These are phyloP conservation scores for Kryptopterus vitreolus DNA, from an alignment of 2,797 vertebrate genomes.

Conservation along the genomic window DNA sequence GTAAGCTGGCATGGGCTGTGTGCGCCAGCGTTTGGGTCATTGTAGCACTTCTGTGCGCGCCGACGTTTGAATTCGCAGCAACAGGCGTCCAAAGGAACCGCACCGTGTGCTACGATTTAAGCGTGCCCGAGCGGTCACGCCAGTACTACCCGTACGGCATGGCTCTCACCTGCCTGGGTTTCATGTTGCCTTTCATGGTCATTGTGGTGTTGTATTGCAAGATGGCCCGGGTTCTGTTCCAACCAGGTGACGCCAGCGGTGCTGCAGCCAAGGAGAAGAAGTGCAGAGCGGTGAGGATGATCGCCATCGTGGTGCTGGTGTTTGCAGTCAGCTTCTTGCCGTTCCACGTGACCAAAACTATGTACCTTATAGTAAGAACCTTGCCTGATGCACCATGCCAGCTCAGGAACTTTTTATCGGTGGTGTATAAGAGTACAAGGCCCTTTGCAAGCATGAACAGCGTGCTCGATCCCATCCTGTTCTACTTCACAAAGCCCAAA, in stretches of 20 bases:
- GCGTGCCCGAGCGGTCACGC: constrained; percentile 71
- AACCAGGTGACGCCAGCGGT: constrained; percentile 57
- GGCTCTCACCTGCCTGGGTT: constrained; percentile 85
- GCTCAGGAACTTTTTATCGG: constrained; percentile 79
- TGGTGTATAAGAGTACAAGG: constrained; percentile 89
- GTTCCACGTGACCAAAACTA: constrained; percentile 92
- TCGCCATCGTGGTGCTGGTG: constrained; percentile 81
- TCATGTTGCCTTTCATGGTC: constrained; percentile 83
- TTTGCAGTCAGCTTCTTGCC: constrained; percentile 94
- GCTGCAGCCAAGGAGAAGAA: constrained; percentile 75
- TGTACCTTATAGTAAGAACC: constrained; percentile 86
- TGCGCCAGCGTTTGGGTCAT: constrained; percentile 82
- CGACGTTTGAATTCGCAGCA: constrained; percentile 86
- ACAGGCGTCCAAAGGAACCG: constrained; percentile 90
- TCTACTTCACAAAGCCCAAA: constrained; percentile 91
- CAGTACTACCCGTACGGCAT: constrained; percentile 93
- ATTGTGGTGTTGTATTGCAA: constrained; percentile 86
- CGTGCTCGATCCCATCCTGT: constrained; percentile 92
- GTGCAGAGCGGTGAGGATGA: constrained; percentile 86
- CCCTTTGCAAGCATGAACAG: constrained; percentile 97
- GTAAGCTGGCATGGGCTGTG: constrained; percentile 80
- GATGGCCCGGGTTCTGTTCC: constrained; percentile 86
- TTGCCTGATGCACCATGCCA: constrained; percentile 68
- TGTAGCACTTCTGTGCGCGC: constrained; percentile 79
- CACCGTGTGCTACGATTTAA: constrained; percentile 94